Evolutionary conservation across 1,140 invertebrate species (phyloP).

Genomic region (Polypedilum pembai): DNA sequence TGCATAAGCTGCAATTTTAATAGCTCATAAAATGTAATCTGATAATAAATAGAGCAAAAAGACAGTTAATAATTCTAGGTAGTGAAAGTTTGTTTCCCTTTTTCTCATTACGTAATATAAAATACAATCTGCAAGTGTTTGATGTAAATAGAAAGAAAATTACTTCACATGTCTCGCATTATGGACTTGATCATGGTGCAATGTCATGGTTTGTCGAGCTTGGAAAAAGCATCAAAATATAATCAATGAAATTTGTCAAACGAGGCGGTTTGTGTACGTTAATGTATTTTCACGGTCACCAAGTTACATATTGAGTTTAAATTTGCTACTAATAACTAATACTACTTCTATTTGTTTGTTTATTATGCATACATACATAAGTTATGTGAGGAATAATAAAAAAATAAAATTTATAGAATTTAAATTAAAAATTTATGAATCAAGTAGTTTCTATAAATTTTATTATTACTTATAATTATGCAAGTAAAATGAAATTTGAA

Average conservation of each 20-base stretch:
- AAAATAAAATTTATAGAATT: too few relatives aligned
- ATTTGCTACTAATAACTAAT: not conserved
- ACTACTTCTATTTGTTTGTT: too few relatives aligned
- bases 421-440: too few relatives aligned
- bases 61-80: not conserved
- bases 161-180: not conserved
- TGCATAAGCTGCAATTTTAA: not conserved
- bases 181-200: not conserved
- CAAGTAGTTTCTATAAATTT: too few relatives aligned
- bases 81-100: not conserved
- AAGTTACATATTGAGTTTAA: not conserved
- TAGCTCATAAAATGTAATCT: not conserved
- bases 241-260: conserved; percentile 4
- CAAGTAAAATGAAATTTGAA: too few relatives aligned
- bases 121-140: not conserved
- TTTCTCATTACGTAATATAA: not conserved
- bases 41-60: not conserved
- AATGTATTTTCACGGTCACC: not conserved
- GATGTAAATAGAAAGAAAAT: not conserved
- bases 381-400: too few relatives aligned
- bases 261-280: not conserved
- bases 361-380: too few relatives aligned
- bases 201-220: not conserved
- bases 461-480: too few relatives aligned
- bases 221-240: not conserved